Evolutionary conservation across 1,140 invertebrate species (phyloP), one percentile per base, ranked within the genome.

Genomic region (Drosophila kikkawai): DNA sequence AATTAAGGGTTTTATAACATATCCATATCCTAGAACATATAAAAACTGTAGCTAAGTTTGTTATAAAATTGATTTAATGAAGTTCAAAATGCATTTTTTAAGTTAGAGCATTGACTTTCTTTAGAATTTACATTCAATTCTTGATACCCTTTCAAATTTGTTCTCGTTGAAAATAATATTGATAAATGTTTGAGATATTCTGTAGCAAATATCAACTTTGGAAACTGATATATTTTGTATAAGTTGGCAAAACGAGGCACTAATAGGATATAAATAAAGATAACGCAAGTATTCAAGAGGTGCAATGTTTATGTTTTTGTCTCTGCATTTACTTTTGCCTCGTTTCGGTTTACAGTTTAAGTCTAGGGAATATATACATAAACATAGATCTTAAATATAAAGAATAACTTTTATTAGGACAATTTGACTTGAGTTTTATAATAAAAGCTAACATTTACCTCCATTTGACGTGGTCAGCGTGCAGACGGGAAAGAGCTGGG

Each of bases 401-500:
- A 7, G 48, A 29, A 6, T 29, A 29, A 29, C 26, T 29, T 29
- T 29, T 29, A 29, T 29, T 6, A 26, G 26, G 4, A 26, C 26
- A 26, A 26, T 26, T 26, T 26, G 0, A n/a, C 7, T 29, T 2
- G 13, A 22, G 13, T 7, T 8, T 13, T 15, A 47, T 8, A 29
- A 34, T 8, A 26, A 44, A 17, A 11, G 1, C 32, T 12, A 39
- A n/a, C 11, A 60, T 61, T 91, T 92, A 92, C 91, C 91, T 90
- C 87, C 84, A 75, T 64, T 85, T 41, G 82, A 85, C 50, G 83
- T 65, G 64, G 92, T 91, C 58, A 93, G 59, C 39, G 92, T 87
- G 63, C 91, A 92, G 56, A 94, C 83, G 37, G 94, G 94, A 92
- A 94, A 94, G 34, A 94, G 82, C 48, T 93, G 93, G 45, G 94